These are phyloP conservation scores for Probaryconus sp. DNA, from an alignment of 1,140 invertebrate genomes.

Conservation along the genomic window DNA sequence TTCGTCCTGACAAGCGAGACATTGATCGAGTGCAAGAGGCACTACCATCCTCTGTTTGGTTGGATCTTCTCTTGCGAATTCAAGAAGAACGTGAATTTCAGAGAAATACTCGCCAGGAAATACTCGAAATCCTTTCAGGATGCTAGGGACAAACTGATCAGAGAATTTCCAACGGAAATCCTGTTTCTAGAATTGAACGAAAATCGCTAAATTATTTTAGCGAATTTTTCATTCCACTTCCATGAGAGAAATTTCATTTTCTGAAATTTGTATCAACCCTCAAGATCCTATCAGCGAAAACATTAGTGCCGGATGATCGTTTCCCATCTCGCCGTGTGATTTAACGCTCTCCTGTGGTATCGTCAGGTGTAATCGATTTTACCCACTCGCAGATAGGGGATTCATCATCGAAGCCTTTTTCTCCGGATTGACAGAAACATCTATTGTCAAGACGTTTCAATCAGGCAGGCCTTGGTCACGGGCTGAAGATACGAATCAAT, in stretches of 20 bases:
- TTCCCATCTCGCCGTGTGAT: neutral
- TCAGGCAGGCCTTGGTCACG: conserved; percentile 24
- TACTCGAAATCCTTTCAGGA: conserved; percentile 50
- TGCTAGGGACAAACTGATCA: conserved; percentile 38
- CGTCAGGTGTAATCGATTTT: conserved; percentile 23
- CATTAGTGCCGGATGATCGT: conserved; percentile 7
- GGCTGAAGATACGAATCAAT: conserved; percentile 59
- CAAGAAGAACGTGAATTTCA: conserved; percentile 51
- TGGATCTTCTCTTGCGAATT: conserved; percentile 59
- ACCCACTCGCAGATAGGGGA: conserved; percentile 1
- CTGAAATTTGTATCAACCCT: too few relatives aligned
- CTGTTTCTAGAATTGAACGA: conserved; percentile 5
- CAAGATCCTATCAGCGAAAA: conserved; percentile 1
- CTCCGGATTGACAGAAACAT: conserved; percentile 46
- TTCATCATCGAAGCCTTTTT: conserved; percentile 35
- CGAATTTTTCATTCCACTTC: too few relatives aligned
- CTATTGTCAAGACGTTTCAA: conserved; percentile 51
- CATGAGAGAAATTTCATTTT: too few relatives aligned
- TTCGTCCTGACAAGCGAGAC: conserved; percentile 54
- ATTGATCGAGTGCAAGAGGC: conserved; percentile 58
- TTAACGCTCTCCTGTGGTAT: conserved; percentile 1
- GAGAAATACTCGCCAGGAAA: conserved; percentile 51
- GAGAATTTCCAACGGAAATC: conserved; percentile 48
- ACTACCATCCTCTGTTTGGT: conserved; percentile 46
- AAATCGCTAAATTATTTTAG: neutral